Percentiles rank a stretch among this genome's conserved stretches.
These are phyloP conservation scores for Coenobita brevimanus DNA, from an alignment of 1,140 invertebrate genomes.

Conservation along the genomic window DNA sequence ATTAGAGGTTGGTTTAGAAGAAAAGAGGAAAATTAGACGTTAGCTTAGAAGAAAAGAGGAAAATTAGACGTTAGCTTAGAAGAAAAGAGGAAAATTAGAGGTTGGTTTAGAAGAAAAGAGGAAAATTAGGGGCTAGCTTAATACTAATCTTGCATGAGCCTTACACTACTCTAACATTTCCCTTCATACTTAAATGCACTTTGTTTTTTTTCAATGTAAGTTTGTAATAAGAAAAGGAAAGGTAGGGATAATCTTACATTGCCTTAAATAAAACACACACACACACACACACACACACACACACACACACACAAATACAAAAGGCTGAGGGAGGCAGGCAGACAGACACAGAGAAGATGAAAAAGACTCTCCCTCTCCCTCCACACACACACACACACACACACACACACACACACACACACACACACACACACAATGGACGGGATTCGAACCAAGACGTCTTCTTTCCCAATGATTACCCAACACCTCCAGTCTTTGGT, in stretches of 20 bases:
- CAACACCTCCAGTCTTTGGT: not conserved
- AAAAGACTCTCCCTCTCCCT: not conserved
- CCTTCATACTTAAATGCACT: too few species aligned
- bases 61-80: too few species aligned
- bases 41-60: not conserved
- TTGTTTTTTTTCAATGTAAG: conserved; percentile 5
- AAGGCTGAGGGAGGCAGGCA: too few species aligned
- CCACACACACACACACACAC: conserved; percentile 10
- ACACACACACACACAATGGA: not conserved
- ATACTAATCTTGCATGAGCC: too few species aligned
- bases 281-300: not conserved
- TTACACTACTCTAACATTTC: too few species aligned
- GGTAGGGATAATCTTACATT: not conserved
- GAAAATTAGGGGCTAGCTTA: not conserved
- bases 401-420: conserved; percentile 11
- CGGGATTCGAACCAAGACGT: not conserved
- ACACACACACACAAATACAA: conserved; percentile 15
- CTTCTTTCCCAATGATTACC: not conserved
- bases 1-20: not conserved
- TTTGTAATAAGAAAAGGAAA: not conserved
- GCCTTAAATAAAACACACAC: not conserved
- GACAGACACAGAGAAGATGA: too few species aligned
- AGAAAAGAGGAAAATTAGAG: too few species aligned
- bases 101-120: too few species aligned
- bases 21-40: not conserved